phyloP scores from a whole-genome alignment of 2,797 vertebrate genomes.

The Enoplosus armatus region DNA sequence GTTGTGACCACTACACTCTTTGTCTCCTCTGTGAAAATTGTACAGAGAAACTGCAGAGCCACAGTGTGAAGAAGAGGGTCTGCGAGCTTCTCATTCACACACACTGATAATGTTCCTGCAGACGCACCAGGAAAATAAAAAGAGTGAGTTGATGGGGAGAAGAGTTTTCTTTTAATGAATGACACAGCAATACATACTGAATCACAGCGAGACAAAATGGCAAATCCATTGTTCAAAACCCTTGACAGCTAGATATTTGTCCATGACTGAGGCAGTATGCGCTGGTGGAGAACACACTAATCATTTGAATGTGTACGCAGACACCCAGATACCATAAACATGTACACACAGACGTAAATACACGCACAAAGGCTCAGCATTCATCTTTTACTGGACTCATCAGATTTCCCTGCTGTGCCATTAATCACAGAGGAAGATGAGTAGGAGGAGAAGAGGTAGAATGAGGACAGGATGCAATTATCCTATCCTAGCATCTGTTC shows the following conservation, averaged over 20 bases:
- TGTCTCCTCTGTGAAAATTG: conserved; percentile 89
- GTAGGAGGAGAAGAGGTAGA: conserved; percentile 60
- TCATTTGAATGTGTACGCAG: conserved; percentile 54
- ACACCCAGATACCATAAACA: conserved; percentile 48
- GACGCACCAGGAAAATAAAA: conserved; percentile 1
- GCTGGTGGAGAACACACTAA: conserved; percentile 39
- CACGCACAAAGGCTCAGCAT: conserved; percentile 65
- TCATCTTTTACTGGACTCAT: conserved; percentile 79
- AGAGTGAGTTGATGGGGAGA: neutral
- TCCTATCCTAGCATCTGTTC: conserved; percentile 61
- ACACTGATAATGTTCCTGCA: conserved; percentile 88
- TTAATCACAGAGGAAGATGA: conserved; percentile 77
- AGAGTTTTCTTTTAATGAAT: conserved; percentile 52
- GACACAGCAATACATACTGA: conserved; percentile 34
- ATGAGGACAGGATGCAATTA: conserved; percentile 63
- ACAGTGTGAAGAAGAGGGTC: conserved; percentile 80
- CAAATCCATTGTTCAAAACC: conserved; percentile 52
- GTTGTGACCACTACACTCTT: conserved; percentile 68
- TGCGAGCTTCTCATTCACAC: conserved; percentile 76
- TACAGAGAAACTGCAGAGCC: conserved; percentile 90
- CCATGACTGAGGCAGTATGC: conserved; percentile 40
- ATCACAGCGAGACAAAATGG: conserved; percentile 35
- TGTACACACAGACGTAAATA: conserved; percentile 56
- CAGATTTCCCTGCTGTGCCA: conserved; percentile 69
- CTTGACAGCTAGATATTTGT: conserved; percentile 56